Evolutionary conservation across 1,140 invertebrate genomes (phyloP), one percentile per base, ranked within the genome.

Genomic region (Brachionus angularis): DNA sequence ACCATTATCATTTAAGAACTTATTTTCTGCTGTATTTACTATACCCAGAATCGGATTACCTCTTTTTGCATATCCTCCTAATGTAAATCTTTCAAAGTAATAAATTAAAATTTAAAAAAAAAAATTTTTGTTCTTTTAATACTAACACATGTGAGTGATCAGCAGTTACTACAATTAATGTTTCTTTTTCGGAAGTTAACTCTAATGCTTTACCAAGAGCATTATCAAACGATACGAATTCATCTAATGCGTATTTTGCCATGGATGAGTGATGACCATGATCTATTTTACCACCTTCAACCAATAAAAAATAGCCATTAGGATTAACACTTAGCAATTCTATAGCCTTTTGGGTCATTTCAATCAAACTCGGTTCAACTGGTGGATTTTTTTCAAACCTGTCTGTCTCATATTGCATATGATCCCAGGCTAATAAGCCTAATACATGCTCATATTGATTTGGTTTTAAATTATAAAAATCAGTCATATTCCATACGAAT

Each of bases 271-370:
- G 93, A 80, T 96, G 90, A 0, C 88, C 90, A 74, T 87, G 87
- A 79, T 96, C 93, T 42, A 96, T 93, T 33, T 78, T 74, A 7
- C 82, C 84, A 90, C 90, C 90, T 86, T 94, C 91, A 3, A 93
- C 89, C 75, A 94, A 88, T 12, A 94, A 80, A 76, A 94, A 91
- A 79, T 87, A 94, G 27, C 93, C 93, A 36, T 90, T 87, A 5
- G 86, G 82, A 75, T 89, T 89, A 74, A 88, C 89, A 25, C 83
- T 81, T 4, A 96, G 79, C 31, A 96, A 85, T 78, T 89, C 86
- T 2, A 97, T 85, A 0, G 93, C 91, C 10, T 88, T 87, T 72
- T 85, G 81, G 0, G 90, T 91, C 93, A 97, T 96, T 53, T 93
- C 86, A 12, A 86, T 84, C 3, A 97, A 79, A 1, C 89, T 84